phyloP scores from a whole-genome alignment of 2,797 vertebrate species.

The Lagodon rhomboides region DNA sequence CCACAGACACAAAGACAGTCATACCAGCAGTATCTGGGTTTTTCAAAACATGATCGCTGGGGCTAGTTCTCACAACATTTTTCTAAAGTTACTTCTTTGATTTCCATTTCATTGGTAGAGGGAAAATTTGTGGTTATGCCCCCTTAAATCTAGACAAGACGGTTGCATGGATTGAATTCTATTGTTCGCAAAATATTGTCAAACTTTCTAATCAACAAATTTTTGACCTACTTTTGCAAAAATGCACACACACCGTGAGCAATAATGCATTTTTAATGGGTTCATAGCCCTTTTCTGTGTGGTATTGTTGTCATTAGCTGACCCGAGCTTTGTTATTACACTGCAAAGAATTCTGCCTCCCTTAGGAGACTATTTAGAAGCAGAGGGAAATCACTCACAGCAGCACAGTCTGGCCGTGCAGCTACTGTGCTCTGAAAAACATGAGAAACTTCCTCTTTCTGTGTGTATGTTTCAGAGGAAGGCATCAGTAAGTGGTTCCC shows the following conservation, averaged over 20 bases:
- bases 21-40: slow-evolving; percentile 67
- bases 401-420: slow-evolving; percentile 67
- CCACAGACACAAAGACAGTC: slow-evolving; percentile 77
- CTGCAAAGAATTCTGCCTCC: slow-evolving; percentile 71
- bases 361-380: slow-evolving; percentile 74
- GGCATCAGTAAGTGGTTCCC: slow-evolving; percentile 82
- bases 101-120: slow-evolving; percentile 27
- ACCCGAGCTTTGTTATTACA: slow-evolving; percentile 75
- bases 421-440: slow-evolving; percentile 82
- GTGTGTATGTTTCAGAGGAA: slow-evolving; percentile 74
- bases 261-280: slow-evolving; percentile 39
- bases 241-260: background rate
- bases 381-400: slow-evolving; percentile 76
- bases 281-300: slow-evolving; percentile 52
- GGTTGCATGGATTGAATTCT: background rate
- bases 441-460: slow-evolving; percentile 84
- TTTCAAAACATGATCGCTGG: slow-evolving; percentile 50
- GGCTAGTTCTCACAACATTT: slow-evolving; percentile 65
- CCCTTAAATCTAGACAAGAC: background rate
- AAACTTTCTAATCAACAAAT: slow-evolving; percentile 6
- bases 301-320: slow-evolving; percentile 64
- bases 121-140: background rate
- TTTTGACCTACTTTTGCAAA: slow-evolving; percentile 44
- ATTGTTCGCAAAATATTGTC: background rate
- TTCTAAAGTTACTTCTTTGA: slow-evolving; percentile 46